Base-by-base conservation (phyloP, 2,113 vertebrate genomes). In the Hippocampus comes region DNA sequence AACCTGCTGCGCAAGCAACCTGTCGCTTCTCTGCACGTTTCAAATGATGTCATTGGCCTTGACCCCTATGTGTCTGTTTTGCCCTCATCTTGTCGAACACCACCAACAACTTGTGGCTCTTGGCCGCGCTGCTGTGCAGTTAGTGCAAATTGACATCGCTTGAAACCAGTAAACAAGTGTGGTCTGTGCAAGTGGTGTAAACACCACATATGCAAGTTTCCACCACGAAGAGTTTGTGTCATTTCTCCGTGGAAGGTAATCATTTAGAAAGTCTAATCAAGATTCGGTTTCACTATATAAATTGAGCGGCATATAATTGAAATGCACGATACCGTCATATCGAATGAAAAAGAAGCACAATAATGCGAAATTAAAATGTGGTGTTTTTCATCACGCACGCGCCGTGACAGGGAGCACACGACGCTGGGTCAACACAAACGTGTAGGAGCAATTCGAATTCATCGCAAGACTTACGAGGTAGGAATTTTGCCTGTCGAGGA, bases 391-490 rank as follows among this genome's bases (percentile, higher is more conserved):
- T 15, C 15, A 17, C 4, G 48, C 48, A 5, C 48, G 0, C 15
- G 48, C 48, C 18, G 48, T 18, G 48, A 49, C 48, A 49, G 15
- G 14, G 48, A 17, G 15, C 48, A 18, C 48, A 49, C 48, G 15
- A 14, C 15, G 4, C 4, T 49, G 15, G 48, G 48, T 5, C 48
- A 49, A 49, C 48, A 49, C 14, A 15, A 5, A 49, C 48, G 4
- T 49, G 15, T 49, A 8, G 6, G 42, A 48, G 25, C 14, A 7
- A 25, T 48, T 66, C 8, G 10, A 48, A 66, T 18, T 5, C 1
- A 65, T 15, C 2, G 42, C 14, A 27, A 48, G 86, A 94, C 95
- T 96, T 91, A 98, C 96, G 83, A 94, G 94, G 70, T 95, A 95
- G 59, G 91, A 92, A 75, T 94, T 94, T 41, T 88, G 94, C 87